Evolutionary conservation across 2,797 vertebrate genomes (phyloP).

Genomic region (Eremophila alpestris): DNA sequence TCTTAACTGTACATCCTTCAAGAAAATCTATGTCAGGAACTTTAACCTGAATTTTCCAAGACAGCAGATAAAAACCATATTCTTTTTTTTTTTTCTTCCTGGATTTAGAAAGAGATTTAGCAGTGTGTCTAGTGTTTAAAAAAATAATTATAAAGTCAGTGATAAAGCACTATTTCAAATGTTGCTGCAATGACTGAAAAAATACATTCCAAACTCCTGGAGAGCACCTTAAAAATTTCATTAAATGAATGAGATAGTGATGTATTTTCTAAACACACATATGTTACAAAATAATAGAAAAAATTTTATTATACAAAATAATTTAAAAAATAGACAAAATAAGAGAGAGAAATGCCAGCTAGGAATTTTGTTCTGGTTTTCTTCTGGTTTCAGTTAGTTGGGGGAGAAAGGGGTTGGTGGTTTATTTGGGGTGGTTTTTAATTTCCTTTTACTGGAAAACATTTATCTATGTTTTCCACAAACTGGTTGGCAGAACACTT

Average conservation of each 20-base stretch:
- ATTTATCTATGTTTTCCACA: neutral
- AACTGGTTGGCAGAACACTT: neutral
- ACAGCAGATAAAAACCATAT: neutral
- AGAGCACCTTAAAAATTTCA: neutral
- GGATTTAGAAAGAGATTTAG: neutral
- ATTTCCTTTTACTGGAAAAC: neutral
- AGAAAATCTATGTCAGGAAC: slow-evolving; percentile 24
- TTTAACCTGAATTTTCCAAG: slow-evolving; percentile 29
- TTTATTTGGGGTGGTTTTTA: neutral
- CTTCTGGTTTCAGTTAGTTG: neutral
- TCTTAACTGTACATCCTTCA: slow-evolving; percentile 28
- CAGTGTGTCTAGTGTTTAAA: neutral
- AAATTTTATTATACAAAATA: neutral
- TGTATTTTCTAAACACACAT: neutral
- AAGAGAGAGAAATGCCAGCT: neutral
- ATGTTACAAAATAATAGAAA: neutral
- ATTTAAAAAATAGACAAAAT: neutral
- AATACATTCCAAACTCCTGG: neutral
- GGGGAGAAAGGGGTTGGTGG: accelerated
- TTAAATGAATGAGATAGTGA: neutral
- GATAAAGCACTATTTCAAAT: neutral
- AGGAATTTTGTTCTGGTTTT: neutral
- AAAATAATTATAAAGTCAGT: neutral
- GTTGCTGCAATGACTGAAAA: neutral
- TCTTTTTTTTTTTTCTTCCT: neutral